Evolutionary conservation across 1,140 invertebrate genomes (phyloP), one percentile per base, ranked within the genome.

Genomic region (Matsumurasca onukii): DNA sequence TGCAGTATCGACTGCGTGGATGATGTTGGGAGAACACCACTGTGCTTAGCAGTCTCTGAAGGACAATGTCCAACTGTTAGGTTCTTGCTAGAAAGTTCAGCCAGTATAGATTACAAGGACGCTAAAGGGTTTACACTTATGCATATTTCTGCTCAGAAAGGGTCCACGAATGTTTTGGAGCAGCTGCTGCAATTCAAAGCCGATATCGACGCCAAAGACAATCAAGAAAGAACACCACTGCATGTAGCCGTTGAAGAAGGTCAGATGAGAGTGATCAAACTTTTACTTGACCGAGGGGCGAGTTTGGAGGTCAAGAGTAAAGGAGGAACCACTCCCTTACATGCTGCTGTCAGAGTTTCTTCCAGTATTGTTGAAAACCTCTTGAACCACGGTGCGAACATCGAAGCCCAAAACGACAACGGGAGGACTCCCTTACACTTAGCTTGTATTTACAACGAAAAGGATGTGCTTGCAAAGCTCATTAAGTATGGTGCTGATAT

Each of bases 401-500:
- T 29, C 2, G 55, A 59, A 2, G 25, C 15, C 25, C 25, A 27
- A 29, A 59, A 59, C 30, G 25, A 27, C 9, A 59, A 59, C 24
- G 55, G 24, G 13, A 2, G 55, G 12, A 59, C 55, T 27, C 55
- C 55, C 30, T 27, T 59, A 27, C 55, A 59, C 24, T 3, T 59
- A 5, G 55, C 55, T 27, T 59, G 55, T n/a, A 29, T 59, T 3
- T 29, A 27, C 25, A 59, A 59, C 30, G 55, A 59, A 27, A 59
- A 24, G 30, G 55, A 59, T 15, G 12, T 5, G 15, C 24, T 24
- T 2, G 15, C 55, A 22, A 59, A 15, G 12, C 55, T 59, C 30
- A 12, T 59, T 22, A 59, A 29, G 25, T 59, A 27, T 27, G 55
- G 55, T 22, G 55, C 55, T 59, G 55, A 59, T n/a, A 27, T 59